Evolutionary conservation across 2,113 vertebrate genomes (phyloP).

Genomic region (Rhinoderma darwinii): DNA sequence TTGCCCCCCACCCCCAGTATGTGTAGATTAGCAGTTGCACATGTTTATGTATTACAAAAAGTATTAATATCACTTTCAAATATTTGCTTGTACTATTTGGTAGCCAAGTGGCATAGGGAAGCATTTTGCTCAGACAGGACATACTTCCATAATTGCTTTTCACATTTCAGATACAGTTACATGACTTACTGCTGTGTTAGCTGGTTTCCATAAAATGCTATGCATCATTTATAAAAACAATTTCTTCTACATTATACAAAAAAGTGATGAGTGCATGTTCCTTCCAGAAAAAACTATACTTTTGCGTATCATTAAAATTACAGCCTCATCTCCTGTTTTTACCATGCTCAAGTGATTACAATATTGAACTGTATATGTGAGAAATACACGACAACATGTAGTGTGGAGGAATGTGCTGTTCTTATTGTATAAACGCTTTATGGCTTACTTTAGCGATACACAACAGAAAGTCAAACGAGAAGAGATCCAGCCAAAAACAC

Average conservation of each 20-base stretch:
- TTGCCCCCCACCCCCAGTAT: background rate
- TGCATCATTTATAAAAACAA: conserved; percentile 73
- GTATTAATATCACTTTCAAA: conserved; percentile 69
- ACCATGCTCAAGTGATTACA: conserved; percentile 44
- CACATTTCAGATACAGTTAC: conserved; percentile 75
- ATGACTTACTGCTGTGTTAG: conserved; percentile 67
- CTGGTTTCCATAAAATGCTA: conserved; percentile 62
- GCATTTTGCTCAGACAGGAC: conserved; percentile 69
- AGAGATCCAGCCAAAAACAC: background rate
- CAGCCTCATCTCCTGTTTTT: conserved; percentile 56
- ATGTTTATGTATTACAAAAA: conserved; percentile 28
- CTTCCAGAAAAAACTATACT: conserved; percentile 62
- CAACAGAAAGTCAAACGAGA: background rate
- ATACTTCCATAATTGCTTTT: conserved; percentile 76
- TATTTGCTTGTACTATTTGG: conserved; percentile 75
- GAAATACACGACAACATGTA: conserved; percentile 24
- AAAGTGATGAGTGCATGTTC: conserved; percentile 67
- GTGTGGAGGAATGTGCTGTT: background rate
- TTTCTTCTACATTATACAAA: conserved; percentile 64
- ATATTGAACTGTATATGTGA: conserved; percentile 46
- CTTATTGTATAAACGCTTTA: conserved; percentile 5
- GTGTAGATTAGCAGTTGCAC: background rate
- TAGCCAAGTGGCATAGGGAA: conserved; percentile 75
- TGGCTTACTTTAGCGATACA: background rate
- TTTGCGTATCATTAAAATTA: conserved; percentile 66